Conservation (phyloP, 2,888 invertebrate species). For the Scaptomyza polygonia region DNA sequence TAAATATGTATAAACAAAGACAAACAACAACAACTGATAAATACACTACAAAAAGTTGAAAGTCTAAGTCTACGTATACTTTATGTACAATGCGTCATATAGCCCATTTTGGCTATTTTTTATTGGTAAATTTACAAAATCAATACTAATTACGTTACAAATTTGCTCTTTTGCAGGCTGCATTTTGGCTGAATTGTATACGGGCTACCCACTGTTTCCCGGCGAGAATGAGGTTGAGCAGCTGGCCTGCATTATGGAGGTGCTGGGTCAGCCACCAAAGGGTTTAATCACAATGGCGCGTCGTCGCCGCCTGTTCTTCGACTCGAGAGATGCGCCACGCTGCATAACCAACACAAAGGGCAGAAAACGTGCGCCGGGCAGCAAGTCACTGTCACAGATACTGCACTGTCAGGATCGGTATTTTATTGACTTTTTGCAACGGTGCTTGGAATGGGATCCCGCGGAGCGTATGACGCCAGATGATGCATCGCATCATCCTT, state of each 20-base stretch:
- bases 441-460: conserved; percentile 97
- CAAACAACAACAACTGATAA: not conserved
- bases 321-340: conserved; percentile 94
- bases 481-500: conserved; percentile 95
- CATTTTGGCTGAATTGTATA: conserved; percentile 97
- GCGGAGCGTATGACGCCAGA: conserved; percentile 95
- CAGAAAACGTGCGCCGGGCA: conserved; percentile 94
- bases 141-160: conserved; percentile 49
- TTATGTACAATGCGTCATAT: too few relatives aligned
- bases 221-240: conserved; percentile 99
- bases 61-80: too few relatives aligned
- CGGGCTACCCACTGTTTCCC: conserved; percentile 97
- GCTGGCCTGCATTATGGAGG: conserved; percentile 98
- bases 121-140: conserved; percentile 24
- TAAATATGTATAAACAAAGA: not conserved
- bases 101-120: too few relatives aligned
- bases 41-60: conserved; percentile 4
- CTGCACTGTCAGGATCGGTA: conserved; percentile 93
- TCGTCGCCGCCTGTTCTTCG: conserved; percentile 93
- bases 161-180: conserved; percentile 87
- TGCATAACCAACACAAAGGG: conserved; percentile 97
- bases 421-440: conserved; percentile 95
- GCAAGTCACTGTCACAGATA: conserved; percentile 91
- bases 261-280: conserved; percentile 94
- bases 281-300: conserved; percentile 94